Conservation (phyloP, 1,140 invertebrate genomes). For the Formica exsecta region DNA sequence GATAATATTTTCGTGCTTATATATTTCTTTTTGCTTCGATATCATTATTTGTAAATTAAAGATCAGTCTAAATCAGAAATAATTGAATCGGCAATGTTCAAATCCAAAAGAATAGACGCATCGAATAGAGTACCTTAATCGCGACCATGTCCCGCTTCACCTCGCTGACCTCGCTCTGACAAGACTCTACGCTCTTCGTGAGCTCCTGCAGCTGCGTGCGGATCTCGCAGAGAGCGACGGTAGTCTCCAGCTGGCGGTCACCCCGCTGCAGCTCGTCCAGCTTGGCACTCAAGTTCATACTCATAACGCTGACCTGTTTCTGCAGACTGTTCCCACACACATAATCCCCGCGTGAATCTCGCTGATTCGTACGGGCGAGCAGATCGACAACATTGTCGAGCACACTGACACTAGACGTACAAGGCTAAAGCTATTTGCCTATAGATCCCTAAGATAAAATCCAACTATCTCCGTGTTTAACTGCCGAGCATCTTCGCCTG, state of each 20-base stretch:
- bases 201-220: slow-evolving; percentile 96
- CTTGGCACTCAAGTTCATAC: slow-evolving; percentile 96
- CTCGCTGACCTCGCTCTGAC: slow-evolving; percentile 96
- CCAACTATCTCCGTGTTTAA: slow-evolving; percentile 73
- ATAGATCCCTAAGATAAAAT: slow-evolving; percentile 54
- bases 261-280: slow-evolving; percentile 95
- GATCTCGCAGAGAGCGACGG: slow-evolving; percentile 95
- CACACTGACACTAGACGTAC: slow-evolving; percentile 75
- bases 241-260: slow-evolving; percentile 95
- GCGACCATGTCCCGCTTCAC: slow-evolving; percentile 97
- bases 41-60: not conserved
- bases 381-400: slow-evolving; percentile 72
- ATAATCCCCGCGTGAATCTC: slow-evolving; percentile 72
- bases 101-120: not conserved
- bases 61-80: not conserved
- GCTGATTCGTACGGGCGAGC: slow-evolving; percentile 66
- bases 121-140: slow-evolving; percentile 89
- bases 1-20: not conserved
- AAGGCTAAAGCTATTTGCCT: slow-evolving; percentile 68
- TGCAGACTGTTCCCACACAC: slow-evolving; percentile 91
- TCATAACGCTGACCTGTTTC: slow-evolving; percentile 98
- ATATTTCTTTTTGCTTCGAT: not conserved
- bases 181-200: slow-evolving; percentile 96
- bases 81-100: not conserved
- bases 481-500: slow-evolving; percentile 75